phyloP scores from a whole-genome alignment of 2,797 vertebrate species.

The Presbytis comata region DNA sequence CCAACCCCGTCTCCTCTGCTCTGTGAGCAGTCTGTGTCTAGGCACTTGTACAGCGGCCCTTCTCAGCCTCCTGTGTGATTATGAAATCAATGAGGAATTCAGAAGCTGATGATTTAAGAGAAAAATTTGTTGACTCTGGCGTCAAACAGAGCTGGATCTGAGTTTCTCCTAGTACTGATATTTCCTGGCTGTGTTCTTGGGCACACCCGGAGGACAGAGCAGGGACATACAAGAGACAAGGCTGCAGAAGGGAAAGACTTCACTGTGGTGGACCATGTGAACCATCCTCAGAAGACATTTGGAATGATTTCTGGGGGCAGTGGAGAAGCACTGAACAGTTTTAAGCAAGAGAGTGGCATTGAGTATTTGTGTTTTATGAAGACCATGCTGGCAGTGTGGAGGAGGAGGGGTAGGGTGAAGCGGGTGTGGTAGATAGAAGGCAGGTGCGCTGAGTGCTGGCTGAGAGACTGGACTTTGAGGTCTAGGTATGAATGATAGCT shows the following conservation, averaged over 20 bases:
- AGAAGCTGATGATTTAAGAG: neutral
- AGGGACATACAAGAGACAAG: neutral
- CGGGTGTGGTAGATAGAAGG: neutral
- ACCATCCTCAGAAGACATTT: too few relatives aligned
- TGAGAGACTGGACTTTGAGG: neutral
- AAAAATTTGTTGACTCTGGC: neutral
- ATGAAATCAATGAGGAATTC: neutral
- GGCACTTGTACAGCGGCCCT: too few relatives aligned
- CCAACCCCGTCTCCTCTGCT: fast-evolving
- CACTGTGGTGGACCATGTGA: fast-evolving
- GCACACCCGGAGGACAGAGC: too few relatives aligned
- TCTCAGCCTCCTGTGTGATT: neutral
- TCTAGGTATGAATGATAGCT: neutral
- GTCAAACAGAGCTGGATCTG: neutral
- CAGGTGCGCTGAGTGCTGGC: neutral
- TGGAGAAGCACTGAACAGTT: neutral
- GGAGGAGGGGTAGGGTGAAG: neutral
- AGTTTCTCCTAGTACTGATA: neutral
- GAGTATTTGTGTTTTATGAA: neutral
- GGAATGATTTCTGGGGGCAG: neutral
- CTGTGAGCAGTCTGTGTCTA: neutral
- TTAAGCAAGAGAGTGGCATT: neutral
- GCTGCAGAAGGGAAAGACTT: fast-evolving
- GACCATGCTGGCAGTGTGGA: neutral
- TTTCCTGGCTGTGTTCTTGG: neutral